Conservation (phyloP, 2,797 vertebrate species). For the Ptychadena robeensis region DNA sequence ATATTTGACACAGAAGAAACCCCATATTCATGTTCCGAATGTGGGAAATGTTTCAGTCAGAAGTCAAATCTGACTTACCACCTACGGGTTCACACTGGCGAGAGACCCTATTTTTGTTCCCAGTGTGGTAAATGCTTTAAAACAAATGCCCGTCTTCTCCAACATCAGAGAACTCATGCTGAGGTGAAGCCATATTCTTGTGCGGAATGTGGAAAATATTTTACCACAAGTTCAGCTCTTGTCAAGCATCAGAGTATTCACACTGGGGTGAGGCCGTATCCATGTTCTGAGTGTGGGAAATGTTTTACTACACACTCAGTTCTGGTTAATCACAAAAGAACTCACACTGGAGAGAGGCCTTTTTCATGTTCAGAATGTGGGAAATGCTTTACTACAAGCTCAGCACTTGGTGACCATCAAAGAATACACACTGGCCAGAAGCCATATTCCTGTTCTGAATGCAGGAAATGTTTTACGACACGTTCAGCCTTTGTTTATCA, state of each 20-base stretch:
- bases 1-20: slow-evolving; percentile 33
- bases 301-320: not conserved
- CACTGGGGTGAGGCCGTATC: not conserved
- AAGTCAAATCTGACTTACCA: not conserved
- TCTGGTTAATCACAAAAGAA: not conserved
- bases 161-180: not conserved
- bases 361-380: not conserved
- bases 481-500: not conserved
- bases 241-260: not conserved
- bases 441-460: not conserved
- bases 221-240: not conserved
- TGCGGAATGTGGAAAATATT: not conserved
- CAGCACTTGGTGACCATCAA: not conserved
- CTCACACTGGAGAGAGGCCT: not conserved
- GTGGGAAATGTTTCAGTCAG: not conserved
- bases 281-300: not conserved
- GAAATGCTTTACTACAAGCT: not conserved
- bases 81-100: not conserved
- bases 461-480: not conserved
- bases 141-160: not conserved
- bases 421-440: not conserved
- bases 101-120: not conserved
- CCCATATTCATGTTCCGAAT: not conserved
- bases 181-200: not conserved
- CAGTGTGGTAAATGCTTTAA: not conserved